These are phyloP conservation scores for Eriosoma lanigerum DNA, from an alignment of 1,140 invertebrate genomes.

Conservation along the genomic window DNA sequence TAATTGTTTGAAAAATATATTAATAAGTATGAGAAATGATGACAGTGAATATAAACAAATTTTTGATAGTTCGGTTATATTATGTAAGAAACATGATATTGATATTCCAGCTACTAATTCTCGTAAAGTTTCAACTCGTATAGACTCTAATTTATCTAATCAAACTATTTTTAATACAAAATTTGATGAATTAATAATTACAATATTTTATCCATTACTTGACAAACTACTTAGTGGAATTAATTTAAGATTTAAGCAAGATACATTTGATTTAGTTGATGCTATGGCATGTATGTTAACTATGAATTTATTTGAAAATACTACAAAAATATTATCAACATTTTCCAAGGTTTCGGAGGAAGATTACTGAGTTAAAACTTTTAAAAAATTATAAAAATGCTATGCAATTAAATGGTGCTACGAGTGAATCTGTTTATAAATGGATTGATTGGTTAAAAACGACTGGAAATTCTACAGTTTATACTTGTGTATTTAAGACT, in stretches of 20 bases:
- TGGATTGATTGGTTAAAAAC: neutral
- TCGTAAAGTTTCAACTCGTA: conserved; percentile 26
- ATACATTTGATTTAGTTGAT: neutral
- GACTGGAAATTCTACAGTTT: no score
- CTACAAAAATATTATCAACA: neutral
- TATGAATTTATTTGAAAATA: neutral
- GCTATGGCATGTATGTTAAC: no score
- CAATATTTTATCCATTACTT: neutral
- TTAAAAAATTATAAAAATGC: conserved; percentile 3
- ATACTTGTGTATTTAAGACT: neutral
- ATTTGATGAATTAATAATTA: neutral
- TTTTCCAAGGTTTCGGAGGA: neutral
- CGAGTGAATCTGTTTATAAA: conserved; percentile 1
- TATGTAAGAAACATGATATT: no score
- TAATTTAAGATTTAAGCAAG: conserved; percentile 5
- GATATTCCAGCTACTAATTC: conserved; percentile 42
- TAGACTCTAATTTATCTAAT: conserved; percentile 16
- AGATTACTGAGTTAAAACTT: neutral
- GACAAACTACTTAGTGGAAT: no score
- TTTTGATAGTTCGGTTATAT: no score
- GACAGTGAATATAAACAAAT: no score
- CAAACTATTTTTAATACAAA: conserved; percentile 8
- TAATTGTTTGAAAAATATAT: no score
- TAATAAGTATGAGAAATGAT: no score
- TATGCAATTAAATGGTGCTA: conserved; percentile 8